Base-by-base conservation (phyloP, 2,888 invertebrate genomes). In the Orthosia gracilis region DNA sequence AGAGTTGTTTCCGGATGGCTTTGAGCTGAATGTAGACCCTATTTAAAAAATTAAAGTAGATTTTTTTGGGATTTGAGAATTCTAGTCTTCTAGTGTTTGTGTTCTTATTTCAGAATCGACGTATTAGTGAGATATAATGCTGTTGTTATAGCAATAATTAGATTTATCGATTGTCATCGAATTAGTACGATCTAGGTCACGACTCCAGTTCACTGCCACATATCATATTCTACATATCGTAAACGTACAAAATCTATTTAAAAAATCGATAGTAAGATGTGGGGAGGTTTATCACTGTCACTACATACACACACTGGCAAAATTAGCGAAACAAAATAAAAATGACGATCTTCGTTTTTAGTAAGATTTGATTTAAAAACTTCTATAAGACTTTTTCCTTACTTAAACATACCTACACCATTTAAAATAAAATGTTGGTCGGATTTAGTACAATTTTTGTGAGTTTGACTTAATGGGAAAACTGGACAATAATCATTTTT, bases 1-100 rank as follows among this genome's bases (percentile, higher is more conserved):
- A 97, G 97, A 93, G 96, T 98, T 81, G 97, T 98, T 78, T 97
- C 98, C 21, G 98, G 98, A 2, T 98, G 98, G 98, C 96, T 98
- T 70, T 98, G 66, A 78, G 31, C 47, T 76, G 45, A 49, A 26
- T 66, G 66, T 54, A 52, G 73, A 67, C 57, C 47, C 0, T 21
- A 23, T 23, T 23, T 64, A 50, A 15, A 47, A 18, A 21, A 23
- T 9, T 15, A 17, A 49, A 26, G 21, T 45, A 47, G 17, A 50
- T 52, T 45, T 57, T n/a, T 47, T 47, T 62, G 18, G n/a, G 18
- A 47, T 40, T 73, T 55, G 26, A 31, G 45, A 26, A 47, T 47
- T 31, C 62, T 62, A 69, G 75, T 50, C 13, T 17, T 62, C 26
- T 69, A 47, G 21, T 77, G 50, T 62, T 31, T 69, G 69, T 50